Conservation (phyloP, 2,888 invertebrate genomes). For the Chironomus tentans region DNA sequence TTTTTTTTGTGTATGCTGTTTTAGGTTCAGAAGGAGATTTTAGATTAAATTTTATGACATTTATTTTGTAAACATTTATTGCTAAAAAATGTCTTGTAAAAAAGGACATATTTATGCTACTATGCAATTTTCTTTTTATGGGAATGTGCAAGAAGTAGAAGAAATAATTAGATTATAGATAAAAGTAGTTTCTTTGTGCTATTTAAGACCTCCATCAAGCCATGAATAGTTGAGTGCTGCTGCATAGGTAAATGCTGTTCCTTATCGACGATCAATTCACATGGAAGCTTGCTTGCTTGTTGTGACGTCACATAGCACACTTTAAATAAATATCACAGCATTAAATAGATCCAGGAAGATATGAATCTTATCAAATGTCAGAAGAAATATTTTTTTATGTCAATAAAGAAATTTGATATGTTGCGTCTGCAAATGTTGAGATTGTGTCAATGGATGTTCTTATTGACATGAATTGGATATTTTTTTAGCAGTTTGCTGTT, state of each 20-base stretch:
- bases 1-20: neutral
- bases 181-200: neutral
- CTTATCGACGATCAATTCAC: neutral
- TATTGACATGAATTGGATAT: neutral
- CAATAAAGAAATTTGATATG: neutral
- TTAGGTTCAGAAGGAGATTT: slow-evolving; percentile 5
- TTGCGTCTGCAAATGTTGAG: neutral
- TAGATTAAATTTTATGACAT: slow-evolving; percentile 12
- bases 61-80: slow-evolving; percentile 22
- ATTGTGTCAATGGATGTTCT: neutral
- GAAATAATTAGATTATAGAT: neutral
- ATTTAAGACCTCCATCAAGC: neutral
- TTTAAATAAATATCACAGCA: neutral
- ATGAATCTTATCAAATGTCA: neutral
- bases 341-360: neutral
- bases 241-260: too few relatives aligned
- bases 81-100: too few relatives aligned
- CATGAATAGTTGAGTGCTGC: too few relatives aligned
- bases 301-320: neutral
- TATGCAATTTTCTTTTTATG: neutral
- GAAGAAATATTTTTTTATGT: neutral
- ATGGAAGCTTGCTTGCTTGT: neutral
- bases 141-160: neutral
- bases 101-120: neutral
- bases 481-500: too few relatives aligned